These are phyloP conservation scores for Spisula solida DNA, from an alignment of 2,888 invertebrate species.

Conservation along the genomic window DNA sequence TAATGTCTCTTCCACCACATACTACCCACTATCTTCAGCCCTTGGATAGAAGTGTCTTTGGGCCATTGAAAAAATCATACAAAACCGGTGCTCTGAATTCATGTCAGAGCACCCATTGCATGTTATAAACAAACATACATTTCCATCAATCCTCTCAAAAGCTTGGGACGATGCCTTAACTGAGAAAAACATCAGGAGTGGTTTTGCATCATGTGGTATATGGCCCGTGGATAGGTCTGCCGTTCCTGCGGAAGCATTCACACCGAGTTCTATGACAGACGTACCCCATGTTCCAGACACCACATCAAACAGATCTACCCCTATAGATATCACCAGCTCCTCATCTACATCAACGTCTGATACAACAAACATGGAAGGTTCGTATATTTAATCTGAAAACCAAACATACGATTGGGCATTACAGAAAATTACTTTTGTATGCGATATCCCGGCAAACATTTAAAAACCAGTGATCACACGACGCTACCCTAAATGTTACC, in stretches of 20 bases:
- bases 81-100: slow-evolving; percentile 58
- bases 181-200: neutral
- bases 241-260: neutral
- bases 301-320: too few relatives aligned
- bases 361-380: too few relatives aligned
- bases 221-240: too few relatives aligned
- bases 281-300: too few relatives aligned
- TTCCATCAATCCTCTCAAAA: slow-evolving; percentile 23
- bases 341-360: too few relatives aligned
- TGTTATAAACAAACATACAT: slow-evolving; percentile 46
- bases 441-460: too few relatives aligned
- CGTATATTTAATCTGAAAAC: too few relatives aligned
- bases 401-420: too few relatives aligned
- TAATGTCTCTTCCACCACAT: slow-evolving; percentile 68
- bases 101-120: slow-evolving; percentile 38
- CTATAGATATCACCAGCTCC: too few relatives aligned
- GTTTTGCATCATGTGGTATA: slow-evolving; percentile 25
- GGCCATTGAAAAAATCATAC: slow-evolving; percentile 64
- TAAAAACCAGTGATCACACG: too few relatives aligned
- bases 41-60: slow-evolving; percentile 62
- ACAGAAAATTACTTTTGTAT: too few relatives aligned
- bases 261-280: neutral
- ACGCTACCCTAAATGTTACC: too few relatives aligned
- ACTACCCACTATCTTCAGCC: slow-evolving; percentile 65
- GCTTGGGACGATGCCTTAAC: slow-evolving; percentile 4